A percentile compares a stretch with the other conserved stretches of the same genome.
Conservation (phyloP, 2,113 vertebrate species). For the Cheirogaleus medius region DNA sequence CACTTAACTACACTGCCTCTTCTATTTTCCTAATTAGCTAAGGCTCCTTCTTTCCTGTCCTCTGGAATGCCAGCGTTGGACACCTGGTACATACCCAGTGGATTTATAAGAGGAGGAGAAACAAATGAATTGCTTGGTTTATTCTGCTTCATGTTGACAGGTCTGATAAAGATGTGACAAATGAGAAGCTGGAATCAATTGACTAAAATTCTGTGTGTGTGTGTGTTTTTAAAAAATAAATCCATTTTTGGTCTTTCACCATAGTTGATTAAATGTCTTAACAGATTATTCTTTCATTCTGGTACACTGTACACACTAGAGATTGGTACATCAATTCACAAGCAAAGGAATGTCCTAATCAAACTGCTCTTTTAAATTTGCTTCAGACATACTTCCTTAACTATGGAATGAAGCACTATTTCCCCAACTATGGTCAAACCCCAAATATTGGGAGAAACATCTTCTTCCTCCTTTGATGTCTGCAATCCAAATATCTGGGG, state of each 20-base stretch:
- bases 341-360: constrained; percentile 5
- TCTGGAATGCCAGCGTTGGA: not conserved
- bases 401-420: not conserved
- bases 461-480: not conserved
- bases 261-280: not conserved
- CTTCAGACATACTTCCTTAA: not conserved
- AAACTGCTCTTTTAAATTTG: constrained; percentile 1
- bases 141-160: not conserved
- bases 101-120: not conserved
- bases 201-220: not conserved
- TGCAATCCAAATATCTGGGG: not conserved
- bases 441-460: not conserved
- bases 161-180: constrained; percentile 44
- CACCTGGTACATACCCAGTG: not conserved
- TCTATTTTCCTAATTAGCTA: not conserved
- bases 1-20: not conserved
- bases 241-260: not conserved
- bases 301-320: not conserved
- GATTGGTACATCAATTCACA: not conserved
- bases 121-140: not conserved
- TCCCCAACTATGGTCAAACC: not conserved
- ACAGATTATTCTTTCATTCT: not conserved
- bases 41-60: not conserved
- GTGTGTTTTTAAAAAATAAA: not conserved
- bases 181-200: constrained; percentile 53